Percentiles rank a stretch among this genome's conserved stretches.
These are phyloP conservation scores for Volucella inflata DNA, from an alignment of 2,888 invertebrate genomes.

Conservation along the genomic window DNA sequence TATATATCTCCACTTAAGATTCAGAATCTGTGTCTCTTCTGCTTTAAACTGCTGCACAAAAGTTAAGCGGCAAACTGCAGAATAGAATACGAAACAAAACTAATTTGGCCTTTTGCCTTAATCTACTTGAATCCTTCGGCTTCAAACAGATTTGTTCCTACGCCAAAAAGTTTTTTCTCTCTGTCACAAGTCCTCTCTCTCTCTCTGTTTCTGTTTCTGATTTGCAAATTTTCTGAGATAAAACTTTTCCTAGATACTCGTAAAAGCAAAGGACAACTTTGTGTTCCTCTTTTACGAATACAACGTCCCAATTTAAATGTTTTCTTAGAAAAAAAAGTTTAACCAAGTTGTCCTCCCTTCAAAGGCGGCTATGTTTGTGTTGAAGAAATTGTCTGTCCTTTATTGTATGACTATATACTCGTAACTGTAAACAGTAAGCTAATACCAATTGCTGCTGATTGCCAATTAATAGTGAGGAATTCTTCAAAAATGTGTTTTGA, in stretches of 20 bases:
- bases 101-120: slow-evolving; percentile 36
- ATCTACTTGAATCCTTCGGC: slow-evolving; percentile 40
- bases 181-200: neutral
- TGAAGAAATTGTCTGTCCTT: neutral
- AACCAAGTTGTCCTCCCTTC: neutral
- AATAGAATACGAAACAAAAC: slow-evolving; percentile 14
- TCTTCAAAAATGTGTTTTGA: neutral
- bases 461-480: slow-evolving; percentile 12
- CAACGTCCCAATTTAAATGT: neutral
- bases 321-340: neutral
- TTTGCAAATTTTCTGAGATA: slow-evolving; percentile 9
- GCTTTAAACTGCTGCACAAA: slow-evolving; percentile 4
- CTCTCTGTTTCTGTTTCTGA: neutral
- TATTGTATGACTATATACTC: slow-evolving; percentile 1
- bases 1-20: neutral
- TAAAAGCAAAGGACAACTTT: slow-evolving; percentile 2
- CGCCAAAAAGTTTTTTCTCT: slow-evolving; percentile 7
- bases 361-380: neutral
- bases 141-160: slow-evolving; percentile 6
- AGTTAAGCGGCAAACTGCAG: slow-evolving; percentile 9
- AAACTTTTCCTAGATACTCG: slow-evolving; percentile 16
- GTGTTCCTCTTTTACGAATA: neutral
- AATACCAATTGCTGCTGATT: slow-evolving; percentile 4
- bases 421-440: slow-evolving; percentile 1
- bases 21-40: neutral